Percentiles rank a stretch among this genome's conserved stretches.
Evolutionary conservation across 2,797 vertebrate genomes (phyloP).

Genomic region (Fratercula arctica): DNA sequence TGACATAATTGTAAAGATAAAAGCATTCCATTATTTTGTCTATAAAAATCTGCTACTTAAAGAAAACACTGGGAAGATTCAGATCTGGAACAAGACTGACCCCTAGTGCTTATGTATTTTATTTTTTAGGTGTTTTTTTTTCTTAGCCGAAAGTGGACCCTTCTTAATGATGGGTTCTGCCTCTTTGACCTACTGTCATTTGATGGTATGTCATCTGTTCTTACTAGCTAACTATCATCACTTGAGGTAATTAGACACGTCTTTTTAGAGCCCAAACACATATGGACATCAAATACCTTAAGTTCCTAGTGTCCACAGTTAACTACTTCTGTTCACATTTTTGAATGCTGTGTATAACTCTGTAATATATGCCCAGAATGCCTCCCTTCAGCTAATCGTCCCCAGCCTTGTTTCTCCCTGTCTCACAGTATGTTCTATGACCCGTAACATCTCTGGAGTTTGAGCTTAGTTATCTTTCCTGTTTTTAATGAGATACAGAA

Average conservation of each 20-base stretch:
- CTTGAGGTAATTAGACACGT: background rate
- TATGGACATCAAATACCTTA: background rate
- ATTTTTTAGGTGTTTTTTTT: background rate
- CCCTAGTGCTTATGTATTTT: constrained; percentile 27
- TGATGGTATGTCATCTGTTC: background rate
- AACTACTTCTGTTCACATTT: background rate
- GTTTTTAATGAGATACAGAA: background rate
- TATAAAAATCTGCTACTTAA: background rate
- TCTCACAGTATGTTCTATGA: background rate
- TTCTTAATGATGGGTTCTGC: background rate
- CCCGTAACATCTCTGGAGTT: background rate
- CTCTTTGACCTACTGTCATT: background rate
- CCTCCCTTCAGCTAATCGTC: background rate
- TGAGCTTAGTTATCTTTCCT: background rate
- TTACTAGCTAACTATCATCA: background rate
- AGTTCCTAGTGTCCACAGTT: background rate
- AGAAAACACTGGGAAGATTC: background rate
- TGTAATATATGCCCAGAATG: background rate
- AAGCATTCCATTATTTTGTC: background rate
- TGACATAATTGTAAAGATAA: background rate
- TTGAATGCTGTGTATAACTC: background rate
- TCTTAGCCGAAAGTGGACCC: background rate
- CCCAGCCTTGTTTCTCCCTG: background rate
- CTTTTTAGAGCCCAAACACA: background rate
- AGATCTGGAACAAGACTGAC: constrained; percentile 49